phyloP scores from a whole-genome alignment of 2,797 vertebrate species.

The Gobionotothen gibberifrons region DNA sequence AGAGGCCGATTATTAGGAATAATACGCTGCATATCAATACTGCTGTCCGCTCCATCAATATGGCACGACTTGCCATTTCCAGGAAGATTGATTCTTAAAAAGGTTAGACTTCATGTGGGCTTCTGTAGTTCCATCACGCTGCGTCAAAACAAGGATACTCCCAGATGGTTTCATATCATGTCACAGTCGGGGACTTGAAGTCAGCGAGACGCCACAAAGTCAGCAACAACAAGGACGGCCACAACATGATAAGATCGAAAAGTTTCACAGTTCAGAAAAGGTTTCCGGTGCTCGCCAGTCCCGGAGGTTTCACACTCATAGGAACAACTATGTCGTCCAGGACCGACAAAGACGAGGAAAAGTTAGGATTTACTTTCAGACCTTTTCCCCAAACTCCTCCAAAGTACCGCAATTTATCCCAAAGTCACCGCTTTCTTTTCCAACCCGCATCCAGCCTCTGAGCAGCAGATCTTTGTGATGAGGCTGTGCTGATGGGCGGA shows the following conservation, averaged over 20 bases:
- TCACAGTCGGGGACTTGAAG: constrained; percentile 25
- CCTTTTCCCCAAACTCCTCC: neutral
- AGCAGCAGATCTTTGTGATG: constrained; percentile 34
- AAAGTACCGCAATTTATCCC: neutral
- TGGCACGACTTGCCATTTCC: constrained; percentile 78
- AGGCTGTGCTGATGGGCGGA: constrained; percentile 17
- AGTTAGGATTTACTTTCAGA: neutral
- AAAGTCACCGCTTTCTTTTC: neutral
- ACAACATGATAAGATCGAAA: constrained; percentile 2
- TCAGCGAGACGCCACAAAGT: constrained; percentile 1
- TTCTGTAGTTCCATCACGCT: constrained; percentile 73
- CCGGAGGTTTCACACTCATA: neutral
- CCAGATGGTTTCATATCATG: constrained; percentile 32
- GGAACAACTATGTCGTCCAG: no score
- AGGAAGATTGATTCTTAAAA: constrained; percentile 55
- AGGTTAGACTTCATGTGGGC: constrained; percentile 77
- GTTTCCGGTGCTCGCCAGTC: neutral
- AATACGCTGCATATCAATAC: constrained; percentile 78
- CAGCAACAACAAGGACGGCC: neutral
- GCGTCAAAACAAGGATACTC: neutral
- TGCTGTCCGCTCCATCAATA: constrained; percentile 63
- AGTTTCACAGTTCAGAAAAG: neutral
- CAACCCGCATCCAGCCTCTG: constrained; percentile 3
- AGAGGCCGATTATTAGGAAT: constrained; percentile 76
- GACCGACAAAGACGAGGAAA: no score